Evolutionary conservation across 2,797 vertebrate species (phyloP).

Genomic region (Remorina albescens): DNA sequence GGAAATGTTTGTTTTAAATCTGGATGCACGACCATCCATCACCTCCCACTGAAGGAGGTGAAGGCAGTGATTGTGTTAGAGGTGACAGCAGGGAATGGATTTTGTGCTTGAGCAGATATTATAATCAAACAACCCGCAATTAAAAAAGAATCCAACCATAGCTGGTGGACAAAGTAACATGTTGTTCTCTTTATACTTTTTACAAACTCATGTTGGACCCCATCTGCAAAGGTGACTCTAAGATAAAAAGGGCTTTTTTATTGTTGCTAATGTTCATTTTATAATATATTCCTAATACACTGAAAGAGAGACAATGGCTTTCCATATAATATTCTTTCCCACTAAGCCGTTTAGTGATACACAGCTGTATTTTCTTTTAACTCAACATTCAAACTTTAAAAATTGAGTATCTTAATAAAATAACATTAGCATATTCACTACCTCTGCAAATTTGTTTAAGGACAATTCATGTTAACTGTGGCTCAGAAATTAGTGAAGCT

Average conservation of each 20-base stretch:
- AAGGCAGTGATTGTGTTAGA: slow-evolving; percentile 31
- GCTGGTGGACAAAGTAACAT: no score
- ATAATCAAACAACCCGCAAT: not conserved
- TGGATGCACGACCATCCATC: slow-evolving; percentile 10
- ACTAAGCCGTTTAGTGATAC: not conserved
- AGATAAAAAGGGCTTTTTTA: no score
- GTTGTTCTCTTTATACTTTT: no score
- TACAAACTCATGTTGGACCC: no score
- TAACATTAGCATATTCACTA: slow-evolving; percentile 6
- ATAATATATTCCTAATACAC: not conserved
- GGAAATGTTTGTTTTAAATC: slow-evolving; percentile 8
- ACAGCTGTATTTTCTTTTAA: slow-evolving; percentile 12
- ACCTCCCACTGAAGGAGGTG: slow-evolving; percentile 10
- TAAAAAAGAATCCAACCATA: no score
- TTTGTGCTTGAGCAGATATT: slow-evolving; percentile 8
- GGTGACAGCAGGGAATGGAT: slow-evolving; percentile 23
- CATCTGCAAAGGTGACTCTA: no score
- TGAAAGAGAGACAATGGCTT: not conserved
- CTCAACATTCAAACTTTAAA: slow-evolving; percentile 1
- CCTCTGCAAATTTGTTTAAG: slow-evolving; percentile 19
- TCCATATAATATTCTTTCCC: not conserved
- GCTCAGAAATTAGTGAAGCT: not conserved
- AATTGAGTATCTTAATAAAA: slow-evolving; percentile 3
- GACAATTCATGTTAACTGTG: not conserved
- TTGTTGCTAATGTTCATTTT: no score